Conservation (phyloP, 2,113 vertebrate genomes). For the Microtus richardsoni region DNA sequence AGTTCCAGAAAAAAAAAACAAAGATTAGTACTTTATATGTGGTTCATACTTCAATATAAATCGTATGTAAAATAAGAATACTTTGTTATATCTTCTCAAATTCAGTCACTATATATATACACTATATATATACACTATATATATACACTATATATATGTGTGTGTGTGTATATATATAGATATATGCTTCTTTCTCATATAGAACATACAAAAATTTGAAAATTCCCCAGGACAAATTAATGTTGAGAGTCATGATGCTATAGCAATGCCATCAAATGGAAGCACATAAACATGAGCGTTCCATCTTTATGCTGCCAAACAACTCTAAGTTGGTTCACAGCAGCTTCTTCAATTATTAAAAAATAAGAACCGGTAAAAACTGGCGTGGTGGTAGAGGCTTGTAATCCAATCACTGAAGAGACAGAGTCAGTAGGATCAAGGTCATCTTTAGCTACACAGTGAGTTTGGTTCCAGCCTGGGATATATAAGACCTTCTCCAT, state of each 20-base stretch:
- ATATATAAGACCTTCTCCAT: neutral
- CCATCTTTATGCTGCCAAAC: neutral
- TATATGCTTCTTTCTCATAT: neutral
- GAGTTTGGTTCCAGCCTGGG: neutral
- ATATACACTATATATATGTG: neutral
- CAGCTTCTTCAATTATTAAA: neutral
- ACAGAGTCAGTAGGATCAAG: neutral
- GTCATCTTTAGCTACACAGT: neutral
- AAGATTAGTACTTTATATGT: neutral
- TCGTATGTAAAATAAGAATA: constrained; percentile 17
- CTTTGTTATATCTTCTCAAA: neutral
- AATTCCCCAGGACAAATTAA: neutral
- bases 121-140: neutral
- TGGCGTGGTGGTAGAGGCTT: fast-evolving
- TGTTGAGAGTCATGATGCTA: neutral
- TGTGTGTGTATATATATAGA: too few species aligned
- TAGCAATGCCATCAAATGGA: neutral
- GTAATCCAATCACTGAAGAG: neutral
- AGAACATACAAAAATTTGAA: neutral
- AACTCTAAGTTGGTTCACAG: neutral
- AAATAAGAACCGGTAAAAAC: neutral
- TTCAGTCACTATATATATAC: neutral
- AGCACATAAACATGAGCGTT: neutral
- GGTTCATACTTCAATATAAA: neutral
- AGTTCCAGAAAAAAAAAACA: neutral